Evolutionary conservation across 2,797 vertebrate species (phyloP).

Genomic region (Megaceryle alcyon): DNA sequence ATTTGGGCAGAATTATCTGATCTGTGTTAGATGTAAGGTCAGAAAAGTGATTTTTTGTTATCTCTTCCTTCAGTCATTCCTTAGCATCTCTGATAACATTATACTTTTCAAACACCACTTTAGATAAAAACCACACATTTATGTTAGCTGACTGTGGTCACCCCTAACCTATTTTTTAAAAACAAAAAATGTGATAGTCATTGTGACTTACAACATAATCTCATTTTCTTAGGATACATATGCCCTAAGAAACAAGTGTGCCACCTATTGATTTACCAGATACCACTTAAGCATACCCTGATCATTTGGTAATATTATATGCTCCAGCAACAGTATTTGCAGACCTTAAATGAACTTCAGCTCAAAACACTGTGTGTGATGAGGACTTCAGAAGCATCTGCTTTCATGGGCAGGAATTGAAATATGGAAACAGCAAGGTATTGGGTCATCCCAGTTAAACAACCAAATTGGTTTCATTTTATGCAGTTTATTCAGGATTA

Average conservation of each 20-base stretch:
- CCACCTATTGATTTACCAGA: background rate
- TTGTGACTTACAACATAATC: background rate
- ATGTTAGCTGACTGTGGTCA: background rate
- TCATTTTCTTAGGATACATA: background rate
- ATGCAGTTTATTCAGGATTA: background rate
- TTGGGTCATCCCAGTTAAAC: background rate
- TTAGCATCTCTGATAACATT: background rate
- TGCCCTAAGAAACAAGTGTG: background rate
- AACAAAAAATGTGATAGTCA: background rate
- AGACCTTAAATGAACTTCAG: background rate
- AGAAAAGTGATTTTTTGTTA: background rate
- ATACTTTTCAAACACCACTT: background rate
- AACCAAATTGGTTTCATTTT: background rate
- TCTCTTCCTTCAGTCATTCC: background rate
- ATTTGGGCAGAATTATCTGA: conserved; percentile 1
- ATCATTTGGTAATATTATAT: background rate
- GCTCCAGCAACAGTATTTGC: background rate
- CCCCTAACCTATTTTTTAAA: background rate
- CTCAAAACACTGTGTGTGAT: background rate
- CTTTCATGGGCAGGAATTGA: background rate
- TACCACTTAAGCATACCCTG: background rate
- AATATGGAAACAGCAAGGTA: background rate
- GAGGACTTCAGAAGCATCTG: background rate
- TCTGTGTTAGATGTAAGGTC: background rate
- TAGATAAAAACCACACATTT: background rate